Base-by-base conservation (phyloP, 2,797 vertebrate species). In the Lepus oiostolus region DNA sequence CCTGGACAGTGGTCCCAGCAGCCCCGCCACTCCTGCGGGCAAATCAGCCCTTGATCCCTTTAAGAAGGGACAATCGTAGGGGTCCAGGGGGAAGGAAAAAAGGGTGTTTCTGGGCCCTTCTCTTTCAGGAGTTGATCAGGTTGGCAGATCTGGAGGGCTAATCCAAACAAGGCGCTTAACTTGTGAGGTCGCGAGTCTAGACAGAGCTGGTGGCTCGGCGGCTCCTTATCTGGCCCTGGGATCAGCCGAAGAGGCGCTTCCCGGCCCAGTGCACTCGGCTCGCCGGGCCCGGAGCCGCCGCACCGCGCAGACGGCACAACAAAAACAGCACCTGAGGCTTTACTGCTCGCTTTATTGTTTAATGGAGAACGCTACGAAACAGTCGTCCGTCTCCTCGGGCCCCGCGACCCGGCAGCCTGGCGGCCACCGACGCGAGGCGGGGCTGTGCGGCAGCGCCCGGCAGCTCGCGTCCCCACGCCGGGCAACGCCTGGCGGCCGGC, bases 161-260 rank as follows among this genome's bases (percentile, higher is more conserved):
- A 98, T 98, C 98, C 98, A 99, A 99, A 98, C 98, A 98, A 98
- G 97, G 88, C 96, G 96, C 98, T 98, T 98, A 98, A 98, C 98
- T 98, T 98, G 98, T 98, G 98, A 98, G 98, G 98, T 98, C 98
- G 97, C 95, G 96, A 98, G 98, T 98, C 98, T 99, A 99, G 98
- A 99, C 98, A 98, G 98, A 97, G 97, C 97, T 97, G 98, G 98
- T 98, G 98, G 97, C 98, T 98, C 96, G 98, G 98, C 98, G 98
- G 98, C 98, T 98, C 93, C 98, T 99, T 98, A 99, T 99, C 98
- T 98, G 90, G 94, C 94, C 98, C 98, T 98, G 98, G 98, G 96
- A 99, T 99, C 98, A 98, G 98, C 97, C 97, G 92, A 96, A 98
- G 98, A 98, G 98, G 97, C 98, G 98, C 98, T 97, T 97, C 98